phyloP scores from a whole-genome alignment of 2,797 vertebrate species.

The Naso thynnoides region DNA sequence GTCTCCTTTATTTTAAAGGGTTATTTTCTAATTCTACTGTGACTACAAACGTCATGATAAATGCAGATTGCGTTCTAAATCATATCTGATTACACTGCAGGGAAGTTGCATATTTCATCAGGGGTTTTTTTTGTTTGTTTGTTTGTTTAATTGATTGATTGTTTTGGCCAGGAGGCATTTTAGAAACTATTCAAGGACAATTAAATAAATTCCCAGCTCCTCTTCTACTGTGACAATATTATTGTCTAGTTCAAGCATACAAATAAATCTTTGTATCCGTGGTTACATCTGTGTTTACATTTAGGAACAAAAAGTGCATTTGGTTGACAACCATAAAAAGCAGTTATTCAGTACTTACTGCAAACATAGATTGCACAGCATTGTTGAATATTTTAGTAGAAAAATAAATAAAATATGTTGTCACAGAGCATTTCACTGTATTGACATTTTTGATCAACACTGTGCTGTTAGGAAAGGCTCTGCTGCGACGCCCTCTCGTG shows the following conservation, averaged over 20 bases:
- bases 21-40: not conserved
- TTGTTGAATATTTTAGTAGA: no score
- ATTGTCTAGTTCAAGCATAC: no score
- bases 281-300: no score
- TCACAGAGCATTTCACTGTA: no score
- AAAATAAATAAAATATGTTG: no score
- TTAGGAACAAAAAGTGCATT: no score
- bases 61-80: not conserved
- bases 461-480: slow-evolving; percentile 3
- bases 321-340: no score
- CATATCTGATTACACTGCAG: not conserved
- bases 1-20: not conserved
- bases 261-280: no score
- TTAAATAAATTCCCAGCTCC: not conserved
- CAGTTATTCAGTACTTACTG: no score
- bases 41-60: not conserved
- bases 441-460: not conserved
- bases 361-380: no score
- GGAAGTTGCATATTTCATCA: not conserved
- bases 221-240: no score
- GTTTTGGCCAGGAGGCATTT: not conserved
- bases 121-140: not conserved
- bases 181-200: not conserved
- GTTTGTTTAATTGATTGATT: no score
- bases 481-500: slow-evolving; percentile 35